Base-by-base conservation (phyloP, 2,797 vertebrate species). In the Labeo calbasu region DNA sequence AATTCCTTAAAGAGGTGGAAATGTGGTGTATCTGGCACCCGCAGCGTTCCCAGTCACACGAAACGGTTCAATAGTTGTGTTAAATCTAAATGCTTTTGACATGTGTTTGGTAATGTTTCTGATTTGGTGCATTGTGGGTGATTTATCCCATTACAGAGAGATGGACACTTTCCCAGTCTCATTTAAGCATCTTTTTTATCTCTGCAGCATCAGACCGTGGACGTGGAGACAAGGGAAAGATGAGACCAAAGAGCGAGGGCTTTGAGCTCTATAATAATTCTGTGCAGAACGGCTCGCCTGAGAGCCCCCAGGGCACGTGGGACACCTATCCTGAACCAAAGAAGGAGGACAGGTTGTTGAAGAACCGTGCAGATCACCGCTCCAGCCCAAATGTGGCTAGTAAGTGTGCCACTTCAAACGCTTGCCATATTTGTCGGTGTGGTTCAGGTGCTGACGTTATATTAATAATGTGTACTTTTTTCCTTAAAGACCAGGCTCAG, bases 371-470 rank as follows among this genome's bases (percentile, higher is more conserved):
- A 0, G 97, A 99, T 89, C 98, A 99, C 91, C 97, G 98, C 51
- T 99, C 98, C 89, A 99, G 98, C 92, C 98, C 98, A 89, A 99
- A 99, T 76, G 98, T 99, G 77, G 98, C 98, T 92, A 99, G 98
- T 99, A 94, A 95, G 98, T 79, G 3, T 71, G 28, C 46, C 23
- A 77, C 13, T 46, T 43, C 15, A 55, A 23, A 57, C 5, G 2
- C 28, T 40, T 28, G n/a, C 7, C 7, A 7, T 65, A 11, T 61
- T 25, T 50, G 51, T 8, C 5, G 23, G 23, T 70, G 40, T n/a
- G 25, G 53, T 48, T 82, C 9, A 48, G 40, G 25, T 63, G 63
- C 3, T 48, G 7, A 79, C 4, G n/a, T 53, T 57, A 57, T n/a
- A 28, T n/a, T 40, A 28, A 63, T 40, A 28, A 63, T 63, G 3